Evolutionary conservation across 2,113 vertebrate species (phyloP).

Genomic region (Laticauda laticaudata): DNA sequence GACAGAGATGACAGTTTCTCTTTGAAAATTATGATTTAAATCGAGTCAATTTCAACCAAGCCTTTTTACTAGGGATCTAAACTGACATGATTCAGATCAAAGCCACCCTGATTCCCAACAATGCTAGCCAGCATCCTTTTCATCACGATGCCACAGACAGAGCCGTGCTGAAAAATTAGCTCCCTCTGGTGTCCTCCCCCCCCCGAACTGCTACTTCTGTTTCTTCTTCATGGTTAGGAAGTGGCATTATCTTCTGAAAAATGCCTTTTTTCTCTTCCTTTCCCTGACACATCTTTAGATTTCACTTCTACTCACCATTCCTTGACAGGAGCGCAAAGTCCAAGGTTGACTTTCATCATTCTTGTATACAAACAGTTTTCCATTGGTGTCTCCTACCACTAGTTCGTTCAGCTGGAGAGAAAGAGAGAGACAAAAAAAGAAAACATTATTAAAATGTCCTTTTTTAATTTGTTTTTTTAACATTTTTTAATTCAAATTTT

Average conservation of each 20-base stretch:
- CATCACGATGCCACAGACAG: too few species aligned
- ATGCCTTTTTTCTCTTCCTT: neutral
- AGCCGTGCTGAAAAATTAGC: neutral
- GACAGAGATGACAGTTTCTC: too few species aligned
- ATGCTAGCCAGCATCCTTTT: neutral
- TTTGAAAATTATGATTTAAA: too few species aligned
- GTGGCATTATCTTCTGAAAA: neutral
- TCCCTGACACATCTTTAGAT: neutral
- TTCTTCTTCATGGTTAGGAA: neutral
- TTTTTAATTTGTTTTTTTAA: neutral
- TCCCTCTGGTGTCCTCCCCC: neutral
- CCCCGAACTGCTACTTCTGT: neutral
- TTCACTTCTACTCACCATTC: conserved; percentile 82
- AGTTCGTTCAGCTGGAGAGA: conserved; percentile 87
- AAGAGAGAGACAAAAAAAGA: conserved; percentile 37
- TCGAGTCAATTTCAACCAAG: too few species aligned
- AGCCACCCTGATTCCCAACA: too few species aligned
- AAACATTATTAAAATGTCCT: neutral
- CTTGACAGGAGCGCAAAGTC: conserved; percentile 84
- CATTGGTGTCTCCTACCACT: conserved; percentile 92
- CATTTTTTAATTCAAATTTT: too few species aligned
- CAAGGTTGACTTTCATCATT: conserved; percentile 90
- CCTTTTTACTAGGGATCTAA: too few species aligned
- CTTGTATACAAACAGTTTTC: conserved; percentile 91
- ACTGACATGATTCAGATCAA: too few species aligned